Evolutionary conservation across 2,888 invertebrate species (phyloP), one percentile per base, ranked within the genome.

Genomic region (Octodonta nipae): DNA sequence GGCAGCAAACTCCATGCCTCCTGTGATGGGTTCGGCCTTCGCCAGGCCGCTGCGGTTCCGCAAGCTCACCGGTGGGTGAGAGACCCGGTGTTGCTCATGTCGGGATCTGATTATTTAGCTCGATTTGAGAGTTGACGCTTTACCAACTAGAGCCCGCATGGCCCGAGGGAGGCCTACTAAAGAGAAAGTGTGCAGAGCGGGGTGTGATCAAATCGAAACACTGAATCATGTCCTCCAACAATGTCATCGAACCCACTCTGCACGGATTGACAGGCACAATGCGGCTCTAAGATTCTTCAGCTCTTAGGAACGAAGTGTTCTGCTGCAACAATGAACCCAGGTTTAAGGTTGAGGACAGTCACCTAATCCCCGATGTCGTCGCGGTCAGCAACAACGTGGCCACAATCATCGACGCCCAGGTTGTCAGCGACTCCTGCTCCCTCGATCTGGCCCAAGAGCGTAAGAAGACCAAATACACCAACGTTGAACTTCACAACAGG

Each of bases 181-280:
- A 12, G 36, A 32, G 15, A 11, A 28, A 7, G n/a, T 7, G 13
- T 38, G 38, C 25, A 13, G 38, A 11, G 36, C 38, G 7, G 36
- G 38, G 11, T 38, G 36, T 16, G n/a, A 26, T 11, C 11, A 10
- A 4, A 27, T 33, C 7, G 38, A 38, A 25, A 33, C 34, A 3
- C 22, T 17, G 6, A 17, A 17, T 8, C 17, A 17, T 8, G 8
- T 17, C 17, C 6, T 17, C 6, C 8, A 5, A 8, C 17, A 17
- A 17, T 17, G 17, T 8, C 17, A 5, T 6, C n/a, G n/a, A n/a
- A n/a, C n/a, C n/a, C n/a, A n/a, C n/a, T n/a, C n/a, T n/a, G n/a
- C n/a, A n/a, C n/a, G 8, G 17, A 17, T 6, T 8, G 8, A 5
- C 5, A 17, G 17, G n/a, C n/a, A n/a, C n/a, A n/a, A n/a, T n/a